Evolutionary conservation across 2,888 invertebrate species (phyloP), one percentile per base, ranked within the genome.

Genomic region (Sphaerophoria rueppellii): DNA sequence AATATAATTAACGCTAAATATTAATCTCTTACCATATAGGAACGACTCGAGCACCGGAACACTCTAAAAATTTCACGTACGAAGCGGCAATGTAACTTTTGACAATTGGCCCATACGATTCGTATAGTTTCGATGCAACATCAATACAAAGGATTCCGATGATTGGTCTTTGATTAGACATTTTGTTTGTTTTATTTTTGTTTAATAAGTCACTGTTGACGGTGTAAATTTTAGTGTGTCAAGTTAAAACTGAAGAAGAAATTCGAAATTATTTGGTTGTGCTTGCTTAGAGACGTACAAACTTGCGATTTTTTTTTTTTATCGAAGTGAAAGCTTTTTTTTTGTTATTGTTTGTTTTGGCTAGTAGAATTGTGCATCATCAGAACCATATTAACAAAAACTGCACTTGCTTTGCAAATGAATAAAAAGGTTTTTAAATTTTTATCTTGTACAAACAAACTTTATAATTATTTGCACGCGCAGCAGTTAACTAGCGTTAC

Each of bases 61-160:
- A 93, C 92, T 98, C 97, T 48, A 98, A 90, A 91, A 94, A 96
- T 90, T 97, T 97, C 0, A 98, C 96, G 89, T 98, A 98, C 0
- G 96, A 96, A 0, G 96, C 95, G 0, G 95, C 95, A 69, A 98
- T 95, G 89, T 95, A 97, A 88, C 96, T 95, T 6, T 93, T 92
- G 88, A 93, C 94, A 65, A 93, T 90, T 6, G 92, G 90, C 0
- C 93, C 93, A 89, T 93, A 95, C 69, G 92, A 91, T 5, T 92
- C 87, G 24, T 93, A 91, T 1, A 96, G 90, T 54, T 92, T 91
- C 67, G 90, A 89, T 0, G 94, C 93, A 73, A 94, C 92, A 90
- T 96, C 96, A 89, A 96, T 95, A 2, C 95, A 92, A 77, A 96
- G 91, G 63, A 96, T 92, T n/a, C 96, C 96, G 82, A 95, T 93